These are phyloP conservation scores for Teleiodes luculella DNA, from an alignment of 2,888 invertebrate genomes.

Conservation along the genomic window DNA sequence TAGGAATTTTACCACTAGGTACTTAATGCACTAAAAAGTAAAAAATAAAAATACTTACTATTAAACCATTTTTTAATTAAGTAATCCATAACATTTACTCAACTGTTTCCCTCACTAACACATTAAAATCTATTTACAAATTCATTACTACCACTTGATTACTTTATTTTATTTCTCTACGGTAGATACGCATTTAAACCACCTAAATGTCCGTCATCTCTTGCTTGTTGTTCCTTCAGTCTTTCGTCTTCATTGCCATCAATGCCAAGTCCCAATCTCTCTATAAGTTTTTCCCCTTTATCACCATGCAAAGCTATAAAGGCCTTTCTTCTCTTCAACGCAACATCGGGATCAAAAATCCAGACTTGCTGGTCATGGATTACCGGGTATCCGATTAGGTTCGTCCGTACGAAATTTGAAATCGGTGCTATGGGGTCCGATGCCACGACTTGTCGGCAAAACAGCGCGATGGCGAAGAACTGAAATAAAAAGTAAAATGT, in stretches of 20 bases:
- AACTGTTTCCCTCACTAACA: background rate
- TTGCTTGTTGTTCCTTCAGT: conserved; percentile 62
- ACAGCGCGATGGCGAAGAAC: conserved; percentile 42
- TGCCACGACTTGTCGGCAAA: conserved; percentile 36
- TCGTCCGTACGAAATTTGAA: conserved; percentile 58
- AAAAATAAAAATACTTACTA: too few species aligned
- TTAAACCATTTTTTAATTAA: too few species aligned
- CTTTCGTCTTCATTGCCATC: conserved; percentile 81
- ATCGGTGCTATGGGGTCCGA: conserved; percentile 49
- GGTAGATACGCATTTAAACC: conserved; percentile 64
- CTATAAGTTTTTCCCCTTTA: conserved; percentile 81
- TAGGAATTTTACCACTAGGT: too few species aligned
- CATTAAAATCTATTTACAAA: background rate
- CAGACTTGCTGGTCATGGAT: conserved; percentile 78
- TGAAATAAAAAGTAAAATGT: conserved; percentile 43
- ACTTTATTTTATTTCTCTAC: too few species aligned
- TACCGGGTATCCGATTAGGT: conserved; percentile 80
- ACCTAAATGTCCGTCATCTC: conserved; percentile 79
- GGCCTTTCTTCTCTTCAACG: conserved; percentile 75
- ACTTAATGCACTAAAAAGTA: too few species aligned
- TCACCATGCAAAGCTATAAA: conserved; percentile 81
- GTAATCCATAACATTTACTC: background rate
- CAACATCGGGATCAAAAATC: conserved; percentile 83
- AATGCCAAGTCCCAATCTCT: conserved; percentile 80
- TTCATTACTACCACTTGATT: too few species aligned